These are phyloP conservation scores for Pao palembangensis DNA, from an alignment of 2,113 vertebrate species.

Conservation along the genomic window DNA sequence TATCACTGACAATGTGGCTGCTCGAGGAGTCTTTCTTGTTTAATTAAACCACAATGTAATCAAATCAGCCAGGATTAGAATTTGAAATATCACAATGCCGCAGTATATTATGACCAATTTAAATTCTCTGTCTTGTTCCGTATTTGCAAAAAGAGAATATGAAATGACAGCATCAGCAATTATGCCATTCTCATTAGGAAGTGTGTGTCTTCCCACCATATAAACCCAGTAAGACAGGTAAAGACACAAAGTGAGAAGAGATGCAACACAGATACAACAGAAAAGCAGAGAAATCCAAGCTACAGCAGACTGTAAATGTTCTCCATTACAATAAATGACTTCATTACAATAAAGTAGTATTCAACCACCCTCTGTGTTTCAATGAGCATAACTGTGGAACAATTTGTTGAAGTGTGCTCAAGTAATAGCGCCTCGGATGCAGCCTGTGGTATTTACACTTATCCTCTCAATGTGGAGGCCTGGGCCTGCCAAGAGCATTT, in stretches of 20 bases:
- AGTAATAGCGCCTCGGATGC: conserved; percentile 56
- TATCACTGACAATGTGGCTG: background rate
- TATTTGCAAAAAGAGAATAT: conserved; percentile 9
- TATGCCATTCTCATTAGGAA: background rate
- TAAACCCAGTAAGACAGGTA: conserved; percentile 4
- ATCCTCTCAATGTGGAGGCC: conserved; percentile 45
- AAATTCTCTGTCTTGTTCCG: background rate
- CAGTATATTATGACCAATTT: background rate
- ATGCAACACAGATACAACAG: conserved; percentile 11
- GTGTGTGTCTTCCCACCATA: conserved; percentile 1
- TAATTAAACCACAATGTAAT: background rate
- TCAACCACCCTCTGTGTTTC: conserved; percentile 62
- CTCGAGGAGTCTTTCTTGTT: background rate
- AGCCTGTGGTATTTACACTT: conserved; percentile 65
- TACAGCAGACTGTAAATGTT: conserved; percentile 51
- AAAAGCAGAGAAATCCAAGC: conserved; percentile 25
- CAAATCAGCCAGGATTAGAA: background rate
- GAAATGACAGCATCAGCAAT: background rate
- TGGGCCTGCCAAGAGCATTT: conserved; percentile 33
- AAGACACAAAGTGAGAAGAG: background rate
- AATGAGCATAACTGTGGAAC: conserved; percentile 52
- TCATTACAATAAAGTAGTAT: conserved; percentile 64
- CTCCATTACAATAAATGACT: conserved; percentile 62
- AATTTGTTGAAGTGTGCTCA: conserved; percentile 59
- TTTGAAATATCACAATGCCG: background rate